phyloP scores from a whole-genome alignment of 2,113 vertebrate species.

The Aphelocoma coerulescens region DNA sequence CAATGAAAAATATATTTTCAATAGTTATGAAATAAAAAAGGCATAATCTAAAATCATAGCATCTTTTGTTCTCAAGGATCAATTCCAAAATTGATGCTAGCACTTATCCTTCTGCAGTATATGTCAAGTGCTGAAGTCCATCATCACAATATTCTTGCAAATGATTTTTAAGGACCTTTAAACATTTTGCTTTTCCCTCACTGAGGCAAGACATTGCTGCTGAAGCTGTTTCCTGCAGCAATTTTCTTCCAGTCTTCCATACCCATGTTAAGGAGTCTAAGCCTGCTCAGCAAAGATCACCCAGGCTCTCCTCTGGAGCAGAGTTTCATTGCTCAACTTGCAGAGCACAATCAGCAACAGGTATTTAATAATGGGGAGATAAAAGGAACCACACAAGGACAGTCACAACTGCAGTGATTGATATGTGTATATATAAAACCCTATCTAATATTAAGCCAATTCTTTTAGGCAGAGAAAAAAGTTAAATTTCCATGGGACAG shows the following conservation, averaged over 20 bases:
- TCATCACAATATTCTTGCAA: neutral
- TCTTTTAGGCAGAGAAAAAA: neutral
- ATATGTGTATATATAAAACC: neutral
- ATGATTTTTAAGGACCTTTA: neutral
- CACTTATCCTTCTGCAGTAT: neutral
- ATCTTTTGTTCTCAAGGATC: neutral
- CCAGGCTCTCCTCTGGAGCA: neutral
- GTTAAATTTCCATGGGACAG: neutral
- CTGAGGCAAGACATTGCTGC: neutral
- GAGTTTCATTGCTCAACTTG: neutral
- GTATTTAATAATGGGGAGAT: neutral
- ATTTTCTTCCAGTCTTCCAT: neutral
- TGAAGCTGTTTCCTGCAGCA: neutral
- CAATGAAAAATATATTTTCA: neutral
- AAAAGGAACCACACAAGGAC: neutral
- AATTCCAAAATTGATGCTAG: constrained; percentile 11
- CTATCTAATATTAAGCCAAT: neutral
- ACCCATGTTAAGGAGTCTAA: neutral
- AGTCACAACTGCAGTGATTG: neutral
- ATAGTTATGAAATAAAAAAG: neutral
- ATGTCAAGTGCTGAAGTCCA: neutral
- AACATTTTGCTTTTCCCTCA: neutral
- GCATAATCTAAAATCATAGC: neutral
- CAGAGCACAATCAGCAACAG: neutral
- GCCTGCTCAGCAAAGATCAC: neutral